Evolutionary conservation across 2,888 invertebrate genomes (phyloP).

Genomic region (Enoplolaimus lenunculus): DNA sequence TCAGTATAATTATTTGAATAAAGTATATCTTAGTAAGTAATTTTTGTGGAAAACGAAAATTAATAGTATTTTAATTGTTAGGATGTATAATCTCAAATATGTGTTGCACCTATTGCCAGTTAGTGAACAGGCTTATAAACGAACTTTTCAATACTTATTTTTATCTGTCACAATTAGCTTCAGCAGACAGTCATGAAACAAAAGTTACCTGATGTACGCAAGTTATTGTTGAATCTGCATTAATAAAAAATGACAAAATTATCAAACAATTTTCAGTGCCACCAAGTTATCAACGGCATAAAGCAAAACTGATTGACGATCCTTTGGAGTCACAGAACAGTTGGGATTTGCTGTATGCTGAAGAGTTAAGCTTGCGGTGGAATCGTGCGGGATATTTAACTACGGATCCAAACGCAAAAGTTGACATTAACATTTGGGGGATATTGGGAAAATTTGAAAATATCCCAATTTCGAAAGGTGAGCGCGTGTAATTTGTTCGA

Average conservation of each 20-base stretch:
- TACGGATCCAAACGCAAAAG: slow-evolving; percentile 31
- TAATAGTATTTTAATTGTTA: no score
- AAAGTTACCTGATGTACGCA: no score
- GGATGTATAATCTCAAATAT: no score
- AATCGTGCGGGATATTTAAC: slow-evolving; percentile 28
- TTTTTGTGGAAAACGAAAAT: no score
- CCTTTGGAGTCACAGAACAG: slow-evolving; percentile 27
- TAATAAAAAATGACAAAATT: not conserved
- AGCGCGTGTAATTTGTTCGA: no score
- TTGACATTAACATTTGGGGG: slow-evolving; percentile 36
- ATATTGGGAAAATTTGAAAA: slow-evolving; percentile 36
- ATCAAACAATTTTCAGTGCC: no score
- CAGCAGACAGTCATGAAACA: no score
- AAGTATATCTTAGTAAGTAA: not conserved
- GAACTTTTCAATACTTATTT: no score
- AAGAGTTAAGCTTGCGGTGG: slow-evolving; percentile 27
- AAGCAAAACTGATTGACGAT: not conserved
- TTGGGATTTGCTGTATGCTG: slow-evolving; percentile 27
- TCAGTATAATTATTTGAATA: not conserved
- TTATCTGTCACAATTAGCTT: not conserved
- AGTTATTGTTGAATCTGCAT: not conserved
- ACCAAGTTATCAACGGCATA: not conserved
- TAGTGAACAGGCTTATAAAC: no score
- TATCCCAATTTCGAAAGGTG: slow-evolving; percentile 28
- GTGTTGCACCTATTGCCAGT: no score